phyloP scores from a whole-genome alignment of 2,797 vertebrate species.

The Onychomys torridus region DNA sequence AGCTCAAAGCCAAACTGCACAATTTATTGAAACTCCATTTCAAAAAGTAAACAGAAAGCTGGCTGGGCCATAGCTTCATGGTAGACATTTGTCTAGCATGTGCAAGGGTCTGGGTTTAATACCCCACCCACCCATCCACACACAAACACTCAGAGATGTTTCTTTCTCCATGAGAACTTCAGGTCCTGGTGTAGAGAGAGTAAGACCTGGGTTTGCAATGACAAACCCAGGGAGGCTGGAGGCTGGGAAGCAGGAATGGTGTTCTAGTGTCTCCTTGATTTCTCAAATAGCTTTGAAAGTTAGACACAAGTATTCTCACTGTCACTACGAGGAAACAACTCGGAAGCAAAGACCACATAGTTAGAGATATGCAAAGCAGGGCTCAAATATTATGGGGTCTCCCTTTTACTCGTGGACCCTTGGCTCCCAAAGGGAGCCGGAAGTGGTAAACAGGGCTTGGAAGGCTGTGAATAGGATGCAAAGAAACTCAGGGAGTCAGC shows the following conservation, averaged over 20 bases:
- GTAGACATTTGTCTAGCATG: not conserved
- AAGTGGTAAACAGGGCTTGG: no score
- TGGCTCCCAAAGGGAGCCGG: no score
- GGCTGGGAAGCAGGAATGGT: not conserved
- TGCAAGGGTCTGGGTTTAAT: not conserved
- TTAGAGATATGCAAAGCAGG: not conserved
- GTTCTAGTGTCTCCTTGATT: not conserved
- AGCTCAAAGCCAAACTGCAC: not conserved
- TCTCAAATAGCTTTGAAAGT: constrained; percentile 16
- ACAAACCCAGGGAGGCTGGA: not conserved
- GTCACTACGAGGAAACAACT: not conserved
- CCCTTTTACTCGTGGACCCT: no score
- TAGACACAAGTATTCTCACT: not conserved
- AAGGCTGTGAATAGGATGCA: no score
- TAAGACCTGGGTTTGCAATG: not conserved
- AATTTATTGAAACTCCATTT: not conserved
- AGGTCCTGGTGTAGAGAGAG: not conserved
- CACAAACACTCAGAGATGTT: not conserved
- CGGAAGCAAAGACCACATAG: not conserved
- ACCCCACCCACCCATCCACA: not conserved
- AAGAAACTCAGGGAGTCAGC: no score
- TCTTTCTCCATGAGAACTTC: not conserved
- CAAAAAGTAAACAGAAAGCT: not conserved
- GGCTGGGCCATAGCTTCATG: not conserved
- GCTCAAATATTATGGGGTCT: not conserved